Evolutionary conservation across 1,140 invertebrate genomes (phyloP), one percentile per base, ranked within the genome.

Genomic region (Lepidotrigona ventralis): DNA sequence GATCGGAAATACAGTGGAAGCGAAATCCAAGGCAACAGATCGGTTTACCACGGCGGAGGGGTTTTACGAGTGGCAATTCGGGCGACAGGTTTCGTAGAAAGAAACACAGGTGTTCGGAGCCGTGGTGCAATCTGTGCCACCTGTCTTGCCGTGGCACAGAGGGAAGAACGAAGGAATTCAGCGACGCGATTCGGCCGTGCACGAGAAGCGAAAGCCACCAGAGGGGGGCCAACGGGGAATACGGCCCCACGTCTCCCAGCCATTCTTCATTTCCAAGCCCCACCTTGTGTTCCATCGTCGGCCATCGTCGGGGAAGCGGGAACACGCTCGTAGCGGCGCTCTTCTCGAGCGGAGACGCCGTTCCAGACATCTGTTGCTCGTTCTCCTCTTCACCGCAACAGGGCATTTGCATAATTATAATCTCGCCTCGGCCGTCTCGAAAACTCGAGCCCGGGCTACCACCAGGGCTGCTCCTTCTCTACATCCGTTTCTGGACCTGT

Each of bases 381-480:
- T 81, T 82, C 77, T 90, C 85, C 81, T 86, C 82, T 85, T 87
- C 83, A 54, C 85, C 87, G 88, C 88, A 90, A 90, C 88, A 88
- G 85, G 83, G 81, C 89, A 90, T 90, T 90, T 90, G 89, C 89
- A 90, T 90, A 90, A 90, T 90, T 90, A 90, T 90, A 90, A 90
- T 90, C 88, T 88, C 88, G 87, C 88, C 84, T 81, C 88, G 86
- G 79, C 86, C 82, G 86, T 85, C 89, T 89, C 88, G 84, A 88
- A 90, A 89, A 87, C 84, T 84, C 87, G 66, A 33, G 85, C 39
- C 51, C 78, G 56, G 21, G 54, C 74, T 66, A 76, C 76, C 74
- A 26, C 39, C 39, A 46, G 6, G 33, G 29, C 81, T 66, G 29
- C 81, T 66, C 29, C 70, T 54, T 51, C 23, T 64, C 72, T 66